Evolutionary conservation across 2,888 invertebrate species (phyloP).

Genomic region (Melitaea athalia): DNA sequence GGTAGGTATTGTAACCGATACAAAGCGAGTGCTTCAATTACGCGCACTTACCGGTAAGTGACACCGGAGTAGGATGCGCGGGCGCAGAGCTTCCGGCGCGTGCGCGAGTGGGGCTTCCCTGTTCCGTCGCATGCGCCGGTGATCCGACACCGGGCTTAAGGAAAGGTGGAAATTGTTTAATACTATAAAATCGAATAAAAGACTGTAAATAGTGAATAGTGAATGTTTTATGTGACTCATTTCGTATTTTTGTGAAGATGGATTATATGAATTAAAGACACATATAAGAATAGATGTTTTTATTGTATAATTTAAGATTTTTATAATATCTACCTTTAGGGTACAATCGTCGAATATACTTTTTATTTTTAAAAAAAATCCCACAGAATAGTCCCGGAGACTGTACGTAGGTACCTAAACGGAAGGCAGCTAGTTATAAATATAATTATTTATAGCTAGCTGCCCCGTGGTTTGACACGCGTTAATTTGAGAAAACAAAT

Average conservation of each 20-base stretch:
- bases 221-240: background rate
- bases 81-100: conserved; percentile 75
- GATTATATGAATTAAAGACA: no score
- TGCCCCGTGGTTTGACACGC: no score
- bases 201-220: background rate
- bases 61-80: conserved; percentile 71
- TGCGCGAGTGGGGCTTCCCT: conserved; percentile 77
- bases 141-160: conserved; percentile 11
- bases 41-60: conserved; percentile 61
- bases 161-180: conserved; percentile 10
- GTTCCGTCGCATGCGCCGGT: conserved; percentile 58
- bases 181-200: background rate
- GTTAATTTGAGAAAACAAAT: no score
- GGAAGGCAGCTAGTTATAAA: no score
- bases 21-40: conserved; percentile 51
- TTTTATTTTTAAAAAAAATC: no score
- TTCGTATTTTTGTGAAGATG: background rate
- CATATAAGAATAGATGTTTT: no score
- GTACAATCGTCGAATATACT: no score
- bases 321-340: no score
- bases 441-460: no score
- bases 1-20: conserved; percentile 35
- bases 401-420: no score
- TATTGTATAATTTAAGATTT: no score
- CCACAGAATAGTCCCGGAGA: no score